Conservation (phyloP, 2,797 vertebrate genomes). For the Oreortyx pictus region DNA sequence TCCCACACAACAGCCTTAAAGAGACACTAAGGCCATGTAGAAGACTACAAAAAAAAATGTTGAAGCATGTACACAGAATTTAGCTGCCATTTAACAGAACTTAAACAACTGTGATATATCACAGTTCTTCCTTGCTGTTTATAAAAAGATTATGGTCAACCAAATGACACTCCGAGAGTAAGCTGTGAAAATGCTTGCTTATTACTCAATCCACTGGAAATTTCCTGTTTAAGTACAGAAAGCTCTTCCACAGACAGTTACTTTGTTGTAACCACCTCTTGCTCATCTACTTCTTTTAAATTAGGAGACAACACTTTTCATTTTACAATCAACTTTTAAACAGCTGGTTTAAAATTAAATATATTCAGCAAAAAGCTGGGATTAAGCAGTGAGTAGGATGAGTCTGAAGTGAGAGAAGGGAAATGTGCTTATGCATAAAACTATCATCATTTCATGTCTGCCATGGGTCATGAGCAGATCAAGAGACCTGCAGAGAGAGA, state of each 20-base stretch:
- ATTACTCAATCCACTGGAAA: neutral
- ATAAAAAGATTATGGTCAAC: neutral
- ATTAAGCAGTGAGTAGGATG: neutral
- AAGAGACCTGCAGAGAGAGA: neutral
- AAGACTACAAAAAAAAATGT: neutral
- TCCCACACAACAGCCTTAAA: constrained; percentile 66
- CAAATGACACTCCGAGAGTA: neutral
- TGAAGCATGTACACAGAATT: neutral
- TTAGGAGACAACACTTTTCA: neutral
- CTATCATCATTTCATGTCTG: neutral
- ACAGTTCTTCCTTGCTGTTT: neutral
- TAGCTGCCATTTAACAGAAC: neutral
- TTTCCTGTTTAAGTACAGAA: neutral
- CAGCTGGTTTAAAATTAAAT: neutral
- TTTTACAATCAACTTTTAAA: neutral
- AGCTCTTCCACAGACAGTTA: neutral
- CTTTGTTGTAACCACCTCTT: neutral
- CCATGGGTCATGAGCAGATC: neutral
- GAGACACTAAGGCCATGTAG: neutral
- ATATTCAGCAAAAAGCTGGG: neutral
- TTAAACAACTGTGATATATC: neutral
- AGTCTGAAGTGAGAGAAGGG: neutral
- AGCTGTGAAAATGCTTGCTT: neutral
- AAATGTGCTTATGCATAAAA: neutral
- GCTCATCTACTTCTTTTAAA: neutral